Base-by-base conservation (phyloP, 64 coral and sea anemone species). In the Orbicella faveolata region DNA sequence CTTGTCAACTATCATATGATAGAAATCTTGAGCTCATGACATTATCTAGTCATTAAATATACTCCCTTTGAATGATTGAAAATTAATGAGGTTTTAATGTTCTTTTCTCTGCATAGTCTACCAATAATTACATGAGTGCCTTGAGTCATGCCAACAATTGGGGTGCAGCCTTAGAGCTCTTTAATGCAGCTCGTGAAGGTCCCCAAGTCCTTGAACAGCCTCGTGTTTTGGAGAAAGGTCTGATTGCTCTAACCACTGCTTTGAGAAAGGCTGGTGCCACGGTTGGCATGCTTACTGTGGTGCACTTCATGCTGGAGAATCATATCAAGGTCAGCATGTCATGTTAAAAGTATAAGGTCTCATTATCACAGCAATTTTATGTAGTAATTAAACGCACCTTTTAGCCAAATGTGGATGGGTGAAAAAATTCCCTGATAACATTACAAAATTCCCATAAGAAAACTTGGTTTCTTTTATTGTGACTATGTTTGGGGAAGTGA, bases 281-380 rank as follows among this genome's bases (percentile, higher is more conserved):
- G 26, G 34, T 55, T 34, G 68, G 20, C 20, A 81, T 94, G 59
- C 69, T 94, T 23, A 83, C 13, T 17, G 87, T 94, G 2, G 20
- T 94, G 9, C 79, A 94, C 63, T 94, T 94, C 34, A 94, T 94
- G 92, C 61, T 94, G 87, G 92, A 89, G 23, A 37, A 67, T 77
- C 57, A 52, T 2, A 89, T 94, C 17, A 89, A 94, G 74, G 92
- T 94, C 33, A 55, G 90, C 77, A 37, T 11, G 48, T 37, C 70
- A 57, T 63, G 18, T 64, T 62, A 17, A 48, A 48, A 6, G 44
- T 5, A 6, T 48, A 48, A 48, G 44, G 44, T 48, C 44, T 48
- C 7, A 2, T 6, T 48, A 0, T 48, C 44, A 48, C 44, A 48
- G 44, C 2, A 2, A 2, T 41, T 41, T 2, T 41, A 41, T 41